Evolutionary conservation across 2,888 invertebrate species (phyloP).

Genomic region (Diplazon laetatorius): DNA sequence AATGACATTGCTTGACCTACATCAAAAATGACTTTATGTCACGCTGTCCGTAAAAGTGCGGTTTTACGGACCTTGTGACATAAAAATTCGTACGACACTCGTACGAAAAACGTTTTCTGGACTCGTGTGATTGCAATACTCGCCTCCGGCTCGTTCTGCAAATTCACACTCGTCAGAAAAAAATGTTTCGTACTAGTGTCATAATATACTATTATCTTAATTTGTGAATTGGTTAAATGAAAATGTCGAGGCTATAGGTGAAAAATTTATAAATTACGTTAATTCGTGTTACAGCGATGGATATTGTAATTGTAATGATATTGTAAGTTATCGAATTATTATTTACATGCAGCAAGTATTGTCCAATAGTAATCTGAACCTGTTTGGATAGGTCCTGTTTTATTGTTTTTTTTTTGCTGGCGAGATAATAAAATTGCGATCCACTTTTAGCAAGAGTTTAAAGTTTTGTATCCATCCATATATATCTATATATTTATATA

Average conservation of each 20-base stretch:
- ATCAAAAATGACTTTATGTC: too few relatives aligned
- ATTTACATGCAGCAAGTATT: slow-evolving; percentile 8
- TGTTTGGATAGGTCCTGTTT: slow-evolving; percentile 7
- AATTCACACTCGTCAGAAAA: too few relatives aligned
- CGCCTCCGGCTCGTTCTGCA: too few relatives aligned
- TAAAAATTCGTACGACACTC: too few relatives aligned
- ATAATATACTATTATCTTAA: too few relatives aligned
- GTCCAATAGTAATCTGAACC: slow-evolving; percentile 26
- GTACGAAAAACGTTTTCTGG: too few relatives aligned
- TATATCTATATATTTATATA: slow-evolving; percentile 17
- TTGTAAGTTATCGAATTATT: not conserved
- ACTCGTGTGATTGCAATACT: too few relatives aligned
- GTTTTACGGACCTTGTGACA: too few relatives aligned
- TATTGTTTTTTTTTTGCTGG: slow-evolving; percentile 14
- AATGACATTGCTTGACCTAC: not conserved
- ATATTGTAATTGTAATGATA: not conserved
- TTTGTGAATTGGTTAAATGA: too few relatives aligned
- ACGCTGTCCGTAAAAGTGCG: too few relatives aligned
- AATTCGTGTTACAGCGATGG: not conserved
- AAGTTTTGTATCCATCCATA: slow-evolving; percentile 58
- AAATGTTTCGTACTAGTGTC: too few relatives aligned
- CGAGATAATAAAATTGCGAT: slow-evolving; percentile 57
- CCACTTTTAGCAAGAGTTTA: slow-evolving; percentile 51
- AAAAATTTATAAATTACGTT: not conserved
- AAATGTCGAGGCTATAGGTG: too few relatives aligned